phyloP scores from a whole-genome alignment of 2,888 invertebrate genomes.

The Lasioglossum calceatum region DNA sequence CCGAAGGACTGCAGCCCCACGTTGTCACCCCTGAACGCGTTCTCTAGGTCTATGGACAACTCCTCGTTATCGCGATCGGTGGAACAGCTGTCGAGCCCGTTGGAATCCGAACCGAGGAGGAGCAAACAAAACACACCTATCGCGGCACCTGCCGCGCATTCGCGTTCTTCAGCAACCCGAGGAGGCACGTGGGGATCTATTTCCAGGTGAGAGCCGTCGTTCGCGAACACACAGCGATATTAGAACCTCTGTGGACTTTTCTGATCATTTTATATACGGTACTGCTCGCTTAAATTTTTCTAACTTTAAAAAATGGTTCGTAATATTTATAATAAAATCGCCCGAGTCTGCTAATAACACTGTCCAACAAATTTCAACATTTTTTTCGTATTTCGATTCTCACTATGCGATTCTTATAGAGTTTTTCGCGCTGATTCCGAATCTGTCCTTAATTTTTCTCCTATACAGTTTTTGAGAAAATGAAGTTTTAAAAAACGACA shows the following conservation, averaged over 20 bases:
- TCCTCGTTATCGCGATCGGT: slow-evolving; percentile 86
- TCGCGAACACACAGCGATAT: background rate
- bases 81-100: slow-evolving; percentile 93
- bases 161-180: slow-evolving; percentile 85
- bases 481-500: too few species aligned
- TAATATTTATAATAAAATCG: too few species aligned
- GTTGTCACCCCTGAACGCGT: slow-evolving; percentile 92
- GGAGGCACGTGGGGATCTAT: slow-evolving; percentile 96
- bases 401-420: too few species aligned
- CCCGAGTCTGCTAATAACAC: too few species aligned
- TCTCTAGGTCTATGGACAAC: slow-evolving; percentile 91
- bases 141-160: slow-evolving; percentile 80
- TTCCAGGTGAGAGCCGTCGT: slow-evolving; percentile 85
- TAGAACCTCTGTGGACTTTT: background rate
- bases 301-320: background rate
- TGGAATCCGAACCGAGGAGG: slow-evolving; percentile 88
- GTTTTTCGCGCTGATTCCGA: too few species aligned
- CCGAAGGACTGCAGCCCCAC: slow-evolving; percentile 94
- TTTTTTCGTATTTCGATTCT: too few species aligned
- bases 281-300: background rate
- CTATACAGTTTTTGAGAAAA: too few species aligned
- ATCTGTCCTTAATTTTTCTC: too few species aligned
- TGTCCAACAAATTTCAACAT: too few species aligned
- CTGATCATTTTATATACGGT: background rate
- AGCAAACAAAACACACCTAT: slow-evolving; percentile 84